These are phyloP conservation scores for Drosophila emarginata DNA, from an alignment of 2,888 invertebrate genomes.

Conservation along the genomic window DNA sequence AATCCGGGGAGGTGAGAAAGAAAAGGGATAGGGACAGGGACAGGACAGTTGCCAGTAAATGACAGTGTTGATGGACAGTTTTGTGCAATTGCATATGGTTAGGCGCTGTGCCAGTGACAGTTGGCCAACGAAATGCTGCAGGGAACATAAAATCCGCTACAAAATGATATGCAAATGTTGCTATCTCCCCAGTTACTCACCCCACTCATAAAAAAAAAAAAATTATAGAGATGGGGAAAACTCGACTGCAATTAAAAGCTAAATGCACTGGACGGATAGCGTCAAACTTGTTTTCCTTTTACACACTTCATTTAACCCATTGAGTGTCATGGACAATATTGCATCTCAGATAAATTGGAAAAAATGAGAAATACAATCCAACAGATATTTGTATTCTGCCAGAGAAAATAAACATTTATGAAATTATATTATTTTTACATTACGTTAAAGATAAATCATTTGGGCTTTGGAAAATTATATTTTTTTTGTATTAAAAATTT, in stretches of 20 bases:
- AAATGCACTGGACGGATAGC: constrained; percentile 65
- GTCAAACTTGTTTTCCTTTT: constrained; percentile 40
- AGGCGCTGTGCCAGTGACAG: constrained; percentile 67
- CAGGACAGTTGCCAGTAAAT: constrained; percentile 65
- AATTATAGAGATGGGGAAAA: constrained; percentile 31
- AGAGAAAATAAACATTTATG: no score
- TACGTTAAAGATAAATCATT: no score
- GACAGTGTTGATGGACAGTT: constrained; percentile 76
- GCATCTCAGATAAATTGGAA: neutral
- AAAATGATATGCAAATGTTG: constrained; percentile 72
- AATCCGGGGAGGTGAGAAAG: neutral
- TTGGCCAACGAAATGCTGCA: constrained; percentile 20
- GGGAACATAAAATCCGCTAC: constrained; percentile 51
- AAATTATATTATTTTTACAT: no score
- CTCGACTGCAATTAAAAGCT: constrained; percentile 67
- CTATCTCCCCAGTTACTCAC: constrained; percentile 7
- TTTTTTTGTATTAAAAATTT: no score
- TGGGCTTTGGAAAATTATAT: no score
- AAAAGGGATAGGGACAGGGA: constrained; percentile 12
- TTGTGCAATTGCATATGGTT: constrained; percentile 74
- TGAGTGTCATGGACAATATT: neutral
- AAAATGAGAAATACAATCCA: neutral
- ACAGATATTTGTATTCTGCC: no score
- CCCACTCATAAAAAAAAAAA: neutral
- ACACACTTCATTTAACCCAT: constrained; percentile 57